These are phyloP conservation scores for Amphilophus citrinellus DNA, from an alignment of 2,113 vertebrate genomes.

Conservation along the genomic window DNA sequence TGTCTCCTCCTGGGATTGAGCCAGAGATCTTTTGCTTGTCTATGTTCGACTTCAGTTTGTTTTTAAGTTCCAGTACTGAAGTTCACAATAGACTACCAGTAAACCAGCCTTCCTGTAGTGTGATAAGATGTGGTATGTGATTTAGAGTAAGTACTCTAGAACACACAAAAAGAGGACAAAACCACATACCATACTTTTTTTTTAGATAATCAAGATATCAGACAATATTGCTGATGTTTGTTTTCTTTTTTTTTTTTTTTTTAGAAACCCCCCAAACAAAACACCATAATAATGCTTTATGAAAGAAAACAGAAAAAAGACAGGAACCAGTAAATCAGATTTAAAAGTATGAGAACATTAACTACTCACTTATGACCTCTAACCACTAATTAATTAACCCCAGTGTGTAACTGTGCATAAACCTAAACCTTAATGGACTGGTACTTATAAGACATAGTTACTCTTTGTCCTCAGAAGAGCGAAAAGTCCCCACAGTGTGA, in stretches of 20 bases:
- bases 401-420: background rate
- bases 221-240: background rate
- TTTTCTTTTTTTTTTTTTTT: too few species aligned
- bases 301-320: background rate
- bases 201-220: background rate
- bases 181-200: background rate
- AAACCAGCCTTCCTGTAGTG: background rate
- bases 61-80: background rate
- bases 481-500: background rate
- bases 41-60: background rate
- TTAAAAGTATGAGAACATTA: background rate
- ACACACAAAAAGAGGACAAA: background rate
- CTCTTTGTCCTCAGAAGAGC: background rate
- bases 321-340: background rate
- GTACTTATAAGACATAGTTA: background rate
- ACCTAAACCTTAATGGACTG: background rate
- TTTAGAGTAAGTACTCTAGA: background rate
- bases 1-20: background rate
- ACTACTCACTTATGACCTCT: background rate
- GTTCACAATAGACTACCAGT: background rate
- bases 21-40: background rate
- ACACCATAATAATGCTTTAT: background rate
- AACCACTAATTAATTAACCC: background rate
- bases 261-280: background rate
- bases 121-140: constrained; percentile 1